Evolutionary conservation across 1,140 invertebrate species (phyloP), one percentile per base, ranked within the genome.

Genomic region (Pogonomyrmex barbatus): DNA sequence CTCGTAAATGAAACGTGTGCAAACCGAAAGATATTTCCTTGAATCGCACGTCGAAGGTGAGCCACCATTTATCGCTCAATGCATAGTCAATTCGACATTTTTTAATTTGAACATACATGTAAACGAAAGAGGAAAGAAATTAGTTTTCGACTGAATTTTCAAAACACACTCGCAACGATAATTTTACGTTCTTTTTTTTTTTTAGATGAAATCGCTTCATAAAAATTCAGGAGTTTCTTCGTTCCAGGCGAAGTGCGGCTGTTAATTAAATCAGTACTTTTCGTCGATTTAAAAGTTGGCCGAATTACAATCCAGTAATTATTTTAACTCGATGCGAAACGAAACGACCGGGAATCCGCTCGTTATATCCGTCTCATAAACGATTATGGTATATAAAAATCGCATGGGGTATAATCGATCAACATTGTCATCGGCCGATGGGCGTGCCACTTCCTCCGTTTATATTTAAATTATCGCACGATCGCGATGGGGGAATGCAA

Each of bases 381-480:
- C 47, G 58, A 81, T 70, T 79, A 86, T 58, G 17, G 33, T 30
- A 58, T 9, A 54, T 54, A 58, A 33, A 65, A 81, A 47, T 50
- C 14, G 50, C 47, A 10, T 1, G 2, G 12, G n/a, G n/a, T 63
- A 33, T 77, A 68, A 77, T 68, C 73, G 52, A 65, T 67, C 50
- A 42, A 24, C 60, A 54, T 54, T 65, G 36, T 78, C 60, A 45
- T 63, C 30, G 33, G 10, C 4, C 42, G n/a, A 52, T 67, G 78
- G 86, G 39, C 78, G 86, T 63, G 87, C 63, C 87, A 14, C 84
- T 89, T 89, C 88, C 87, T 89, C 58, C 87, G 39, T 83, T 89
- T 89, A 89, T 87, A 89, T 89, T 89, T 68, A 89, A 89, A 89
- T 86, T 76, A 89, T 58, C 76, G 68, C 54, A 42, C 67, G 76